Base-by-base conservation (phyloP, 2,797 vertebrate genomes). In the Huso huso region DNA sequence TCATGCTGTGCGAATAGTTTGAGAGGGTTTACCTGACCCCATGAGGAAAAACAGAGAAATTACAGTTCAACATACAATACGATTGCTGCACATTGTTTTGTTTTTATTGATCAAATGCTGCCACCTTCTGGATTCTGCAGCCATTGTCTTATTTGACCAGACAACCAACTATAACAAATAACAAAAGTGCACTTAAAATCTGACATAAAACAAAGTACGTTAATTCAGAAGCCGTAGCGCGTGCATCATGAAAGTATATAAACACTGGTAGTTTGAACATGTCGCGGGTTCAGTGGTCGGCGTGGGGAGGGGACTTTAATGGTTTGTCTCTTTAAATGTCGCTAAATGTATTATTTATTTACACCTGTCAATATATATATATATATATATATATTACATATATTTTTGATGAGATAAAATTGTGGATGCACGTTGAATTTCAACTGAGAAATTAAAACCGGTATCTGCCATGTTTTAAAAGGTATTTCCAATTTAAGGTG, bases 81-180 rank as follows among this genome's bases (percentile, higher is more conserved):
- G 23, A 37, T 4, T 37, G 23, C 23, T 37, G 23, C 23, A 37
- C 23, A 37, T 37, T 37, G 10, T 7, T 11, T 10, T 62, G 62
- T 62, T 69, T 66, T 71, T 58, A 62, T 64, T 71, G 57, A 51
- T 65, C 37, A 7, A 49, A 70, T 48, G 65, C 72, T 72, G 79
- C 77, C 79, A 64, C 74, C 72, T 49, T 13, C 51, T 73, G 79
- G 71, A 55, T 57, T 9, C 61, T 8, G 15, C 53, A 64, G 15
- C 23, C 23, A 6, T 48, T 13, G 9, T 55, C 51, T 51, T 49
- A 58, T 65, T 37, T 9, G 18, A 50, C 13, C 23, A 65, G 57
- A 12, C 49, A 10, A 66, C 49, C 48, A 70, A 66, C 68, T 64
- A 53, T 37, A 61, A 13, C 10, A 18, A 49, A n/a, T 61, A 51